phyloP scores from a whole-genome alignment of 2,888 invertebrate genomes.

The Melieria picta region DNA sequence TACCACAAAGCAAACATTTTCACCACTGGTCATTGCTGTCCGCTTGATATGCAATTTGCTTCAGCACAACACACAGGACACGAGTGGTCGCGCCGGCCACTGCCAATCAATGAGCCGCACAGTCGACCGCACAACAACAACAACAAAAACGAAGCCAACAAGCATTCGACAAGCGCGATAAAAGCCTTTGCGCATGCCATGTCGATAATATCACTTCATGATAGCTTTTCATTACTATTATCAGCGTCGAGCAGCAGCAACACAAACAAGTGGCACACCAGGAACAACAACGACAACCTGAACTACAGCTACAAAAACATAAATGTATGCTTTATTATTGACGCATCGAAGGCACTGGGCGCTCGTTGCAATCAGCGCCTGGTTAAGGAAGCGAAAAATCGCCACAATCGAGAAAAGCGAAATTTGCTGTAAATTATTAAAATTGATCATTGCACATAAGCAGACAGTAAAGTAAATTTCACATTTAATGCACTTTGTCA shows the following conservation, averaged over 20 bases:
- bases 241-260: slow-evolving; percentile 8
- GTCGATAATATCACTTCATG: not conserved
- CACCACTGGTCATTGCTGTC: too few relatives aligned
- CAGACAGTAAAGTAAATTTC: slow-evolving; percentile 17
- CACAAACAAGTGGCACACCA: slow-evolving; percentile 29
- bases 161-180: too few relatives aligned
- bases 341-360: not conserved
- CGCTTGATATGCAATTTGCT: too few relatives aligned
- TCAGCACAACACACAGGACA: too few relatives aligned
- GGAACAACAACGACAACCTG: not conserved
- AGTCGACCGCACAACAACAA: too few relatives aligned
- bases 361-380: not conserved
- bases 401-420: not conserved
- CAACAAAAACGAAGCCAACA: too few relatives aligned
- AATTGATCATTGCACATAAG: not conserved
- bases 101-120: too few relatives aligned
- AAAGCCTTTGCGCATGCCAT: too few relatives aligned
- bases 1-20: too few relatives aligned
- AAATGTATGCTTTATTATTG: slow-evolving; percentile 41
- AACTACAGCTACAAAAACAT: slow-evolving; percentile 30
- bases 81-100: too few relatives aligned
- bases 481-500: slow-evolving; percentile 26
- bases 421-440: not conserved
- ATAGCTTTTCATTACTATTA: not conserved
- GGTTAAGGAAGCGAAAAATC: not conserved